A percentile compares a stretch with the other conserved stretches of the same genome.
Conservation (phyloP, 1,140 invertebrate species). For the Dinothrombium tinctorium region DNA sequence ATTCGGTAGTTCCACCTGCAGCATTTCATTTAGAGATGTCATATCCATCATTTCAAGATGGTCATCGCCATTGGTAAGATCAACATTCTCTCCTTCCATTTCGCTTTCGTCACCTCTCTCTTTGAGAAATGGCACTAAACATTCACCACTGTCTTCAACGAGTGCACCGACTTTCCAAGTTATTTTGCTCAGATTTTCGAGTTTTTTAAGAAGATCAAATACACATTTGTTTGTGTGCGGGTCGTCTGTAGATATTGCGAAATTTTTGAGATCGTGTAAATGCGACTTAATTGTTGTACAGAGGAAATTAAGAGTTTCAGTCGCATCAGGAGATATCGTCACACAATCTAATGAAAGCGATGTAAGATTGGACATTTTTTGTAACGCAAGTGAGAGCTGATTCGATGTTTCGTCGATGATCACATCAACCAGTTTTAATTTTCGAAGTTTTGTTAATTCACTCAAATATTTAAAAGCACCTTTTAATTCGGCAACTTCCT, state of each 20-base stretch:
- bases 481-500: not conserved
- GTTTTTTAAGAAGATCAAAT: conserved; percentile 5
- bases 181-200: not conserved
- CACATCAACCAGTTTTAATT: conserved; percentile 5
- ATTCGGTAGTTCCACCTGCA: not conserved
- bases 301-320: conserved; percentile 1
- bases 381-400: not conserved
- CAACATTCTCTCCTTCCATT: conserved; percentile 1
- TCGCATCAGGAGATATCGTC: conserved; percentile 1
- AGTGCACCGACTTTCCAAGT: conserved; percentile 3
- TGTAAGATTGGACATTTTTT: conserved; percentile 3
- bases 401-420: not conserved
- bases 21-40: not conserved
- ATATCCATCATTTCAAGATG: not conserved
- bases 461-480: conserved; percentile 4
- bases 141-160: conserved; percentile 9
- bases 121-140: conserved; percentile 7
- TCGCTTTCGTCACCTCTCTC: conserved; percentile 4
- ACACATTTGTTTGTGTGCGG: conserved; percentile 5
- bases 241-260: not conserved
- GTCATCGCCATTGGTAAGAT: not conserved
- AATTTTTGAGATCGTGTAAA: conserved; percentile 1
- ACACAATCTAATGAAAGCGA: conserved; percentile 2
- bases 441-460: not conserved
- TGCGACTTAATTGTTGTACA: not conserved